Conservation (phyloP, 2,888 invertebrate species). For the Orthosia cruda region DNA sequence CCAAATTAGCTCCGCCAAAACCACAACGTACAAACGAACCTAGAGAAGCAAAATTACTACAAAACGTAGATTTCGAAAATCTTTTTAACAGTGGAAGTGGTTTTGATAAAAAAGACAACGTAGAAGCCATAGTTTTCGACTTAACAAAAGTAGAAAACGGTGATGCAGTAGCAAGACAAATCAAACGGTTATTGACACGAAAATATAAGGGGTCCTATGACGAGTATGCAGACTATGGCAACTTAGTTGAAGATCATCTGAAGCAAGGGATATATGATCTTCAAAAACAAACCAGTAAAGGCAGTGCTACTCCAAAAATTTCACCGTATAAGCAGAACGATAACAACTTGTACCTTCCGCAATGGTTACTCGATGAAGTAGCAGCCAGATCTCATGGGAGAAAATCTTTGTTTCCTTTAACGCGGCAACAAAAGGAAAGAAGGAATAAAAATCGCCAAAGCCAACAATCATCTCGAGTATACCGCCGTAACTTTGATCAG, state of each 20-base stretch:
- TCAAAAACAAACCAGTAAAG: slow-evolving; percentile 36
- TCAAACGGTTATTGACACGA: slow-evolving; percentile 37
- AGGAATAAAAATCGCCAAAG: slow-evolving; percentile 6
- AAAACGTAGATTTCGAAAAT: slow-evolving; percentile 45
- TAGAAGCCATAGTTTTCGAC: slow-evolving; percentile 61
- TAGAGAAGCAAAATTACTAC: slow-evolving; percentile 13
- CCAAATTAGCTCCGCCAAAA: slow-evolving; percentile 21
- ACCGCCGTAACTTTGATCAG: slow-evolving; percentile 67
- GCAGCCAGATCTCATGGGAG: slow-evolving; percentile 10
- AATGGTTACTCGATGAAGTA: slow-evolving; percentile 65
- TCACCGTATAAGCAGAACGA: slow-evolving; percentile 66
- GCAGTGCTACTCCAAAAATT: slow-evolving; percentile 54
- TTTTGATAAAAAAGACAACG: slow-evolving; percentile 28
- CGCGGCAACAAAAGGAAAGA: slow-evolving; percentile 66
- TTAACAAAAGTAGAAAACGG: slow-evolving; percentile 58
- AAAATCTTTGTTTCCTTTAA: slow-evolving; percentile 67
- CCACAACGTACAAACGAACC: slow-evolving; percentile 1
- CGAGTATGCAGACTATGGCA: slow-evolving; percentile 43
- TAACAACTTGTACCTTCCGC: slow-evolving; percentile 73
- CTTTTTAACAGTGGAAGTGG: slow-evolving; percentile 15
- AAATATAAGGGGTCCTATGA: neutral
- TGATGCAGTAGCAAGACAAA: slow-evolving; percentile 51
- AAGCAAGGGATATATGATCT: slow-evolving; percentile 26
- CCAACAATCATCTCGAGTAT: slow-evolving; percentile 25
- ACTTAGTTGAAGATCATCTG: slow-evolving; percentile 18